Evolutionary conservation across 2,888 invertebrate species (phyloP).

Genomic region (Parnassius glacialis): DNA sequence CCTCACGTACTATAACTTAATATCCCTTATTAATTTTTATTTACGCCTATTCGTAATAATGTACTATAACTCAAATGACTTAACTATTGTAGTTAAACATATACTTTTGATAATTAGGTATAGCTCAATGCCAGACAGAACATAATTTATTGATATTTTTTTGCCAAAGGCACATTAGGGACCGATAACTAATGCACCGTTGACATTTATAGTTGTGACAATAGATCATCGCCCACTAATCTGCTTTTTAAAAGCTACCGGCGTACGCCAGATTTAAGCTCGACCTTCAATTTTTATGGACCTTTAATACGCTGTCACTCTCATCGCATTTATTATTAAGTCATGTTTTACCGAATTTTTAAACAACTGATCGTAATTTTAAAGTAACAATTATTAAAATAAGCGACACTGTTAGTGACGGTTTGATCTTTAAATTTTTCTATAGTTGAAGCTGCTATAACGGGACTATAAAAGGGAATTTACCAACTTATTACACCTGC

Average conservation of each 20-base stretch:
- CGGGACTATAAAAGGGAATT: no score
- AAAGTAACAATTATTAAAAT: no score
- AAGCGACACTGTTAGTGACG: no score
- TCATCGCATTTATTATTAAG: constrained; percentile 14
- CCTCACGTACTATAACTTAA: no score
- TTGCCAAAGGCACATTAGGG: constrained; percentile 27
- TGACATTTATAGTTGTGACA: constrained; percentile 32
- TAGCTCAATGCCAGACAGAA: constrained; percentile 15
- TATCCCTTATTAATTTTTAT: no score
- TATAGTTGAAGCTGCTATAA: no score
- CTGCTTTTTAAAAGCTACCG: constrained; percentile 26
- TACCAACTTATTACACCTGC: no score
- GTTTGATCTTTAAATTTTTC: no score
- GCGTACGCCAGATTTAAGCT: constrained; percentile 22
- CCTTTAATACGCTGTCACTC: constrained; percentile 11
- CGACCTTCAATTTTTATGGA: constrained; percentile 23
- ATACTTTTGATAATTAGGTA: constrained; percentile 12
- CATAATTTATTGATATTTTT: constrained; percentile 30
- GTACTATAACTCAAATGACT: no score
- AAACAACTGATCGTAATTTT: neutral
- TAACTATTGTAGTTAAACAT: constrained; percentile 12
- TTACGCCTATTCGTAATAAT: no score
- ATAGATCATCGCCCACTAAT: constrained; percentile 36
- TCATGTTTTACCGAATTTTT: neutral
- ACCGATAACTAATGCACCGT: constrained; percentile 25